These are phyloP conservation scores for Lepidochrysops patricia DNA, from an alignment of 2,888 invertebrate genomes.

Conservation along the genomic window DNA sequence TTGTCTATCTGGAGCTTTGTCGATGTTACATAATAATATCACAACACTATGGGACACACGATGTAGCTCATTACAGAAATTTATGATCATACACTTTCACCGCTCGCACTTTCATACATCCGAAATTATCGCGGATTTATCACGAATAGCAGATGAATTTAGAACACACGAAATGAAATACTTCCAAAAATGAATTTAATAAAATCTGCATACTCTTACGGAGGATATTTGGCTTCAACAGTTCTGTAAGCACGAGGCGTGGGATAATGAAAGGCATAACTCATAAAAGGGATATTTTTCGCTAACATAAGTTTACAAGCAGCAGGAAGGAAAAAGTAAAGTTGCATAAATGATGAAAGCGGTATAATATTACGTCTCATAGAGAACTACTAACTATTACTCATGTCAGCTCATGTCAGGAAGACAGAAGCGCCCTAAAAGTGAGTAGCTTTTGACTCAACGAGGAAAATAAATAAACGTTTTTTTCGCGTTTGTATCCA, in stretches of 20 bases:
- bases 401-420: not conserved
- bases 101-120: not conserved
- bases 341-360: not conserved
- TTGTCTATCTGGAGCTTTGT: too few relatives aligned
- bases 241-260: not conserved
- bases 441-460: not conserved
- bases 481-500: too few relatives aligned
- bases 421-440: not conserved
- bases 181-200: not conserved
- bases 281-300: not conserved
- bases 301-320: not conserved
- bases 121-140: not conserved
- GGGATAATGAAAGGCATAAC: too few relatives aligned
- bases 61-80: not conserved
- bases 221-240: too few relatives aligned
- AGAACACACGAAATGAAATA: not conserved
- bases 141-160: not conserved
- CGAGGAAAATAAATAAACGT: not conserved
- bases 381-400: not conserved
- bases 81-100: slow-evolving; percentile 8
- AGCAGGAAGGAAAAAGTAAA: not conserved
- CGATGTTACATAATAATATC: too few relatives aligned
- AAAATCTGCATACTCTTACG: too few relatives aligned
- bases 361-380: not conserved
- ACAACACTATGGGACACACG: too few relatives aligned